Evolutionary conservation across 2,888 invertebrate species (phyloP), one percentile per base, ranked within the genome.

Genomic region (Silvanus unidentatus): DNA sequence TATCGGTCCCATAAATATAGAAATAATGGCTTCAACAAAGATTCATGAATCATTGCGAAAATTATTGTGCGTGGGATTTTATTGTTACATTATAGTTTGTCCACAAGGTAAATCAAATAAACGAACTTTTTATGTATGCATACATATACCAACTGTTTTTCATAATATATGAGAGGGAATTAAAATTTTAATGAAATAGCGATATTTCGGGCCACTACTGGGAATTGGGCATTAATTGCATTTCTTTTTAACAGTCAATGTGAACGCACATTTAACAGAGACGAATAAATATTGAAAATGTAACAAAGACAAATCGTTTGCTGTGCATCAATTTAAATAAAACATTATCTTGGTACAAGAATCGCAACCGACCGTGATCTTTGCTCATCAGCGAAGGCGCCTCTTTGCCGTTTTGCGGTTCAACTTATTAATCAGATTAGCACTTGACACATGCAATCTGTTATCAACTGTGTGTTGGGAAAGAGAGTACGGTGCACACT

Each of bases 21-120:
- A 54, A 52, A 55, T 56, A 56, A 46, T 52, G 47, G 39, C 51
- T 12, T 49, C 54, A 56, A 56, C 47, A 45, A 45, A 47, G 53
- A 56, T 58, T 56, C 56, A 51, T 53, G 47, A 39, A 39, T 32
- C 52, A 50, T 48, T 49, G 50, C 39, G 52, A 52, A 54, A 53
- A 54, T 54, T 54, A 56, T 56, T 45, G 45, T 44, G 53, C 51
- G 58, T 58, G 51, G 56, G 55, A 43, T 54, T 58, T 58, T 58
- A 58, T 58, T 52, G 52, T 54, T 49, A 47, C 49, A 45, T 51
- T 58, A 56, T 50, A 49, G 49, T 53, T 49, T 52, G 52, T 48
- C 40, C 43, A 39, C 45, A 43, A 46, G 45, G 50, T 57, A 53
- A 54, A 57, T 55, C 56, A 35, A 35, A 35, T 35, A 35, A 12